Conservation (phyloP, 2,888 invertebrate species). For the Sinelater perroti region DNA sequence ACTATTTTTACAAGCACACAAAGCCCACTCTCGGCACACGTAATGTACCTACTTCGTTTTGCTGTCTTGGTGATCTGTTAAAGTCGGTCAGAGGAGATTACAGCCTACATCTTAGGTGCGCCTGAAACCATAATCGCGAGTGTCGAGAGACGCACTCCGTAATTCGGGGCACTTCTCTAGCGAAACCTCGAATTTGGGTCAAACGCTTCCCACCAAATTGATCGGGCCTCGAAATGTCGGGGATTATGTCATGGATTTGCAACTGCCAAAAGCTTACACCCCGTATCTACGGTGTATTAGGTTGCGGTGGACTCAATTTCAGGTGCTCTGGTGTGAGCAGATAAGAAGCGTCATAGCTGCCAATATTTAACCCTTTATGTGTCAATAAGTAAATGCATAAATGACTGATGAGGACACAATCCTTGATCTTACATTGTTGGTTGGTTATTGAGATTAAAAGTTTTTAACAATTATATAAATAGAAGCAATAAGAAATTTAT, state of each 20-base stretch:
- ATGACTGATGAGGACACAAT: no score
- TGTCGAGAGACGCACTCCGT: constrained; percentile 24
- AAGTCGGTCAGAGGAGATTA: constrained; percentile 33
- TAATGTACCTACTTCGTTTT: constrained; percentile 20
- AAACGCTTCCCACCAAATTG: constrained; percentile 23
- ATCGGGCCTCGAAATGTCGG: constrained; percentile 8
- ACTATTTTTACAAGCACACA: constrained; percentile 28
- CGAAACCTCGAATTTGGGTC: constrained; percentile 23
- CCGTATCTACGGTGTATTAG: background rate
- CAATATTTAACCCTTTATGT: no score
- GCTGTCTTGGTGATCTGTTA: constrained; percentile 23
- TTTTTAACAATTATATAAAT: no score
- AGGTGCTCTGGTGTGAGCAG: no score
- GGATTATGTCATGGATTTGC: constrained; percentile 8
- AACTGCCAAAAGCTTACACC: constrained; percentile 12
- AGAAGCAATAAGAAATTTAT: no score
- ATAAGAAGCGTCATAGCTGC: no score
- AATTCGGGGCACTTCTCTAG: constrained; percentile 22
- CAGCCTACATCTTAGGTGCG: constrained; percentile 30
- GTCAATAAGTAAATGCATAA: no score
- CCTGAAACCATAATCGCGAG: constrained; percentile 24
- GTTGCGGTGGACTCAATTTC: constrained; percentile 5
- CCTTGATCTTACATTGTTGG: no score
- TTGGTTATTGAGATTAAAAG: no score
- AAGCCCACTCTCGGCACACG: constrained; percentile 23